Evolutionary conservation across 2,797 vertebrate species (phyloP).

Genomic region (Danio aesculapii): DNA sequence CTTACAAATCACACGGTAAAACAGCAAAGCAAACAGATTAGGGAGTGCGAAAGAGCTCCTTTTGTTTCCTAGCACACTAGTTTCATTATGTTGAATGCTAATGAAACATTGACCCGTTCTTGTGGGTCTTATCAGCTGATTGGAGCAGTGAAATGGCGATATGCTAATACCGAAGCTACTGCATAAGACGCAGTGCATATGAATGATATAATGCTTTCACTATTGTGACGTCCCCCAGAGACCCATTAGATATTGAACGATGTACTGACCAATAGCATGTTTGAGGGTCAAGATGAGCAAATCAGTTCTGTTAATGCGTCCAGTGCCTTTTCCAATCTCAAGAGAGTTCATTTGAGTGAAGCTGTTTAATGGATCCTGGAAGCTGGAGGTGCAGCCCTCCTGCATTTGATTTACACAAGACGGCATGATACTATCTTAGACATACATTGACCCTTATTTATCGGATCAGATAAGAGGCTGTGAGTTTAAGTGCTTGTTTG

Average conservation of each 20-base stretch:
- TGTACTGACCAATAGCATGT: conserved; percentile 32
- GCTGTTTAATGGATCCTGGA: conserved; percentile 36
- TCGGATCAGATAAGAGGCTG: conserved; percentile 14
- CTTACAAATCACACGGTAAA: conserved; percentile 43
- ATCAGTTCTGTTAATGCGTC: conserved; percentile 41
- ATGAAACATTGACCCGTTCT: conserved; percentile 42
- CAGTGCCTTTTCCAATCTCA: conserved; percentile 21
- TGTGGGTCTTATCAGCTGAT: conserved; percentile 42
- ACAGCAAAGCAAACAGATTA: conserved; percentile 20
- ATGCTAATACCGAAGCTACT: conserved; percentile 43
- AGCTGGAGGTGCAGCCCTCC: not conserved
- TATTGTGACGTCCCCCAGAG: conserved; percentile 20
- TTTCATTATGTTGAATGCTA: conserved; percentile 47
- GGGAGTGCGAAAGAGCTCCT: conserved; percentile 26
- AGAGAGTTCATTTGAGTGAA: conserved; percentile 32
- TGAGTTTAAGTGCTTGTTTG: conserved; percentile 31
- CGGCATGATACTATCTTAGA: conserved; percentile 3
- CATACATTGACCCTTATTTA: conserved; percentile 13
- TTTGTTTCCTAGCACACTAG: conserved; percentile 51
- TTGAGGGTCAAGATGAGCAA: conserved; percentile 29
- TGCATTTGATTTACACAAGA: conserved; percentile 31
- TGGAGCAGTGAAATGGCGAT: conserved; percentile 35
- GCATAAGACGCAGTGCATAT: conserved; percentile 66
- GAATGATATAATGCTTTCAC: conserved; percentile 62
- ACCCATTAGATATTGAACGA: conserved; percentile 23